Evolutionary conservation across 1,140 invertebrate species (phyloP), one percentile per base, ranked within the genome.

Genomic region (Heliconius nattereri): DNA sequence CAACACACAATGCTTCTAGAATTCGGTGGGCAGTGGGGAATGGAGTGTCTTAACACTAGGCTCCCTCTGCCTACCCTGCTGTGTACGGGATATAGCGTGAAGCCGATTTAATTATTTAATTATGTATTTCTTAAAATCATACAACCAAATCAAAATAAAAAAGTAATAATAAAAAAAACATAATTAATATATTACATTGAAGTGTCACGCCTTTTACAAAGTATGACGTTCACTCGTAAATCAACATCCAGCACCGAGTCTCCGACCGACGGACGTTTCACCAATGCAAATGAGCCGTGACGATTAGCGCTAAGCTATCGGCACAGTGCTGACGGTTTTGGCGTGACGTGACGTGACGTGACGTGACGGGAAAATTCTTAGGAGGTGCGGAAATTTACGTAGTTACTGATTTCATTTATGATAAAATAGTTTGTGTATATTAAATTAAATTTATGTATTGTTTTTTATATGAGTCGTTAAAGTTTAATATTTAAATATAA

Each of bases 271-370:
- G 40, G 75, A 76, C 75, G 75, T 71, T 60, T 76, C 75, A 54
- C 75, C 75, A 76, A 76, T 76, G 75, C 75, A 76, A 76, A 76
- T 76, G 75, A 76, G 75, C 57, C 60, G 16, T 76, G 75, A 45
- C 75, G 75, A 76, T 76, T 76, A 76, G 40, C 75, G 60, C 26
- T 29, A 66, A 66, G 60, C 60, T 16, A 66, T 66, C 60, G 60
- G 29, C 60, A 29, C 60, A 29, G 8, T 29, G 29, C 60, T 29
- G 60, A 66, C 60, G n/a, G 60, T 66, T 26, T 66, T 16, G 9
- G 9, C 26, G 26, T 66, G 8, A 23, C 20, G 52, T 54, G 8
- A 23, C 26, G 26, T 66, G 8, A 23, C 20, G 52, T 54, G 8
- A 23, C 20, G 52, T 54, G 54, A 13, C 8, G 54, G 9, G 54